Conservation (phyloP, 2,888 invertebrate species). For the Venusia cambrica region DNA sequence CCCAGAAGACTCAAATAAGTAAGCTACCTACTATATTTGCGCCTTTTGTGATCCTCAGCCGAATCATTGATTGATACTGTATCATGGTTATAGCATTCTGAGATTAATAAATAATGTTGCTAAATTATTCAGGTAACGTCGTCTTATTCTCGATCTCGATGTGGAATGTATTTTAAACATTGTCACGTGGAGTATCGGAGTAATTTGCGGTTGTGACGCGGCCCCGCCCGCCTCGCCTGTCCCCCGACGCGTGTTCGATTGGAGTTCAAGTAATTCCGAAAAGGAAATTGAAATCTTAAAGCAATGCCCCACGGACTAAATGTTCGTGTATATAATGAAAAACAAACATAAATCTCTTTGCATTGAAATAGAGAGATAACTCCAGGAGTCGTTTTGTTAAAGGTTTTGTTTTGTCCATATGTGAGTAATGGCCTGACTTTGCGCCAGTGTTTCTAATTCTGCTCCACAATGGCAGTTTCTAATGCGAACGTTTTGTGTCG, state of each 20-base stretch:
- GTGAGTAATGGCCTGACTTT: conserved; percentile 14
- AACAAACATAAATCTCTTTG: conserved; percentile 49
- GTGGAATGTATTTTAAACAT: conserved; percentile 75
- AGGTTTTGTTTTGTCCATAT: conserved; percentile 18
- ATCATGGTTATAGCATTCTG: conserved; percentile 3
- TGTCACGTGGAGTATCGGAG: conserved; percentile 66
- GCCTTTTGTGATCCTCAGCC: too few species aligned
- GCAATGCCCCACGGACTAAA: conserved; percentile 75
- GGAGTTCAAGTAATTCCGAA: conserved; percentile 78
- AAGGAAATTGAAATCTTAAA: conserved; percentile 81
- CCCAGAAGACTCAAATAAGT: too few species aligned
- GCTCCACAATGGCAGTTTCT: conserved; percentile 42
- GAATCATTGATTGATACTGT: not conserved
- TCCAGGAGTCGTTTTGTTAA: conserved; percentile 16
- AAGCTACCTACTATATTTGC: too few species aligned
- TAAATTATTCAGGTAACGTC: conserved; percentile 50
- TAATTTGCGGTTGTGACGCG: conserved; percentile 72
- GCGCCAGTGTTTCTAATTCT: conserved; percentile 40
- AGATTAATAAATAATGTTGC: conserved; percentile 49
- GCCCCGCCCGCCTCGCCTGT: conserved; percentile 43
- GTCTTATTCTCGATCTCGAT: conserved; percentile 57
- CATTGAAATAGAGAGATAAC: conserved; percentile 24
- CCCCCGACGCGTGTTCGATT: conserved; percentile 79
- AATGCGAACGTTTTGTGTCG: conserved; percentile 15
- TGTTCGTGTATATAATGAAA: conserved; percentile 64